Evolutionary conservation across 2,113 vertebrate species (phyloP).

Genomic region (Varanus salvator): DNA sequence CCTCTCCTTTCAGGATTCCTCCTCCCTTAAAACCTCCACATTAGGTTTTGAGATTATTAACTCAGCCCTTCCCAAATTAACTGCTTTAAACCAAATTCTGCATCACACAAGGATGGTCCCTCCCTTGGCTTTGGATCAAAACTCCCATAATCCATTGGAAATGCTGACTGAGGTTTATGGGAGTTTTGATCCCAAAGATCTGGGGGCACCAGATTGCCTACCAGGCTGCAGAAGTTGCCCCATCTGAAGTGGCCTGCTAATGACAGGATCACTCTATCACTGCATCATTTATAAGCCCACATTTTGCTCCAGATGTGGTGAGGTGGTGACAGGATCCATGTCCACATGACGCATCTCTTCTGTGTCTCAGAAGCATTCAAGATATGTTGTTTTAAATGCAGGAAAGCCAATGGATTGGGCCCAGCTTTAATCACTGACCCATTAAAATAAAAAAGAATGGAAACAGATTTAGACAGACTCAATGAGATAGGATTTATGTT

Average conservation of each 20-base stretch:
- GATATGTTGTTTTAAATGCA: background rate
- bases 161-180: too few species aligned
- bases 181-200: too few species aligned
- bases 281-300: background rate
- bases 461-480: too few species aligned
- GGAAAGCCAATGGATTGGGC: background rate
- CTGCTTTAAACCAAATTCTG: too few species aligned
- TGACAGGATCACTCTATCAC: background rate
- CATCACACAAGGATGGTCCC: too few species aligned
- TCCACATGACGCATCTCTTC: background rate
- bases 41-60: background rate
- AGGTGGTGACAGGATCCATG: background rate
- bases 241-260: background rate
- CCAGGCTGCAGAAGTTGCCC: background rate
- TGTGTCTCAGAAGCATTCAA: background rate
- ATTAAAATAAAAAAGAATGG: too few species aligned
- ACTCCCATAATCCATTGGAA: too few species aligned
- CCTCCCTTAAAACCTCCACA: background rate
- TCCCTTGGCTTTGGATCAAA: too few species aligned
- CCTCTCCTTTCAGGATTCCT: background rate
- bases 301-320: background rate
- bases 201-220: background rate
- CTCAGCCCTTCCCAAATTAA: background rate
- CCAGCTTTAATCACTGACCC: too few species aligned
- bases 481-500: too few species aligned